Evolutionary conservation across 2,113 vertebrate species (phyloP).

Genomic region (Ursus arctos): DNA sequence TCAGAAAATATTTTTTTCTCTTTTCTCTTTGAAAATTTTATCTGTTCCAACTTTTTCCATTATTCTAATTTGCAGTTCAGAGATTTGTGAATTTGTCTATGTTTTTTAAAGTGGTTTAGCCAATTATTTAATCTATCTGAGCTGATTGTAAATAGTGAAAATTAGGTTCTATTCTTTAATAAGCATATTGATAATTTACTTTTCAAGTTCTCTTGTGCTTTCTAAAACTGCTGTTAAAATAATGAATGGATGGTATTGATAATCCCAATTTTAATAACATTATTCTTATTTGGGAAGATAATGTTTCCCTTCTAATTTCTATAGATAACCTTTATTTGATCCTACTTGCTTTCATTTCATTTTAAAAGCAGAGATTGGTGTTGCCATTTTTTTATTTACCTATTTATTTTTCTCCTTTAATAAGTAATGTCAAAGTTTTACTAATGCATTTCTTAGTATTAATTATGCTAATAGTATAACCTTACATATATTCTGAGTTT

Average conservation of each 20-base stretch:
- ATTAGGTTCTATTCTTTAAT: neutral
- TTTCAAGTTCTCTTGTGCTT: constrained; percentile 18
- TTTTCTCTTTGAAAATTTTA: neutral
- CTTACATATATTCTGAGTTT: neutral
- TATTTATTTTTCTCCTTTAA: neutral
- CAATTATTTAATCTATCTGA: neutral
- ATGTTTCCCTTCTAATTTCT: neutral
- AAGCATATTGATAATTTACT: neutral
- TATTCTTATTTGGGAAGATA: neutral
- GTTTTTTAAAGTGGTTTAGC: neutral
- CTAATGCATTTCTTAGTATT: neutral
- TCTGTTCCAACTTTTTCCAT: neutral
- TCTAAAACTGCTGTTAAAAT: neutral
- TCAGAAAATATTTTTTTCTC: constrained; percentile 14
- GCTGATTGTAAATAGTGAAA: neutral
- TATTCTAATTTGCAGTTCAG: neutral
- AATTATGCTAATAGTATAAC: neutral
- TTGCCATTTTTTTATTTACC: neutral
- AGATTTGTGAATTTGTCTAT: neutral
- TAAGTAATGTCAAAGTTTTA: neutral
- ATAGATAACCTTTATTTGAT: neutral
- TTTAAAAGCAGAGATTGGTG: neutral
- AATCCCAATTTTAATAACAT: neutral
- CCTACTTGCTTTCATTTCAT: neutral
- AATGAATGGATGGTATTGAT: neutral